Evolutionary conservation across 2,113 vertebrate species (phyloP).

Genomic region (Corvus moneduloides): DNA sequence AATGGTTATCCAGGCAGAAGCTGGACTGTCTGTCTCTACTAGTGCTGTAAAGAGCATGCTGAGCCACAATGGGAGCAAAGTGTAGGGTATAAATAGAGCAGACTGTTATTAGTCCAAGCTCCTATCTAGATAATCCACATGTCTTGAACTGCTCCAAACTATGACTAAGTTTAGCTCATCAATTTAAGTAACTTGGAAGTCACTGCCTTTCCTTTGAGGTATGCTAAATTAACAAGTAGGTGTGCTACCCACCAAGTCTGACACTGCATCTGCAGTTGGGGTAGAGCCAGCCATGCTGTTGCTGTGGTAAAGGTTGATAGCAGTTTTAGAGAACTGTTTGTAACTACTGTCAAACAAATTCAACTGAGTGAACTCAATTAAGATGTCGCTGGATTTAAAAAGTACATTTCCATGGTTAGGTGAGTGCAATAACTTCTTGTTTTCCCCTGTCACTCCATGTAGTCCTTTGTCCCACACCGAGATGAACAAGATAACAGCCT

Average conservation of each 20-base stretch:
- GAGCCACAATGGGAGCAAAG: neutral
- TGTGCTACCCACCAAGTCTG: neutral
- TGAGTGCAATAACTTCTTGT: neutral
- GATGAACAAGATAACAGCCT: constrained; percentile 79
- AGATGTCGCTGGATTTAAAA: neutral
- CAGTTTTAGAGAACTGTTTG: neutral
- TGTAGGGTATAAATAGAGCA: constrained; percentile 25
- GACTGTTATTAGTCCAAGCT: constrained; percentile 19
- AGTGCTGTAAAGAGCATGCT: neutral
- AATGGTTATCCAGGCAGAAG: neutral
- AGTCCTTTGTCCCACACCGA: constrained; percentile 84
- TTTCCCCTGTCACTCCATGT: neutral
- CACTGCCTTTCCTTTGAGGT: neutral
- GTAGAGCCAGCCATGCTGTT: neutral
- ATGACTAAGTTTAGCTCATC: constrained; percentile 36
- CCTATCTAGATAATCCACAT: neutral
- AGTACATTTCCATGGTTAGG: neutral
- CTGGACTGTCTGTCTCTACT: neutral
- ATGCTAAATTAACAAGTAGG: neutral
- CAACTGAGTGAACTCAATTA: neutral
- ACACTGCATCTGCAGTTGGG: neutral
- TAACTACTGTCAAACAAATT: neutral
- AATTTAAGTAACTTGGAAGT: neutral
- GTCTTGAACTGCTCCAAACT: neutral
- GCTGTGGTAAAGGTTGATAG: neutral